These are phyloP conservation scores for Eurytoma adleriae DNA, from an alignment of 2,888 invertebrate genomes.

Conservation along the genomic window DNA sequence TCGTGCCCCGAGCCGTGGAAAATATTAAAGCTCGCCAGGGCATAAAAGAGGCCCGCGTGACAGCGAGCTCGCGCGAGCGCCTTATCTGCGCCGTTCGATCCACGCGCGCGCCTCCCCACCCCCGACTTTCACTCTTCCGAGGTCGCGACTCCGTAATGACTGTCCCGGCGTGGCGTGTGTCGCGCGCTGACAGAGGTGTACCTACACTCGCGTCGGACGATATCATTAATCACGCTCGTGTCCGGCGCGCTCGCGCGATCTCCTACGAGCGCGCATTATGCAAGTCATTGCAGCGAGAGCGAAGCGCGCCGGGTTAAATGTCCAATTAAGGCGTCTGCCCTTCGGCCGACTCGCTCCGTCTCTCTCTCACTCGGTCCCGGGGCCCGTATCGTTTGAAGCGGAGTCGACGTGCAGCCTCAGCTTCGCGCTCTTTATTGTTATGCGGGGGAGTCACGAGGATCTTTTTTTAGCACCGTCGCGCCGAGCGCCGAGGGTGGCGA, in stretches of 20 bases:
- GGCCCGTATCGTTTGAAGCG: neutral
- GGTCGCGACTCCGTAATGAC: constrained; percentile 36
- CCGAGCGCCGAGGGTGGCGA: neutral
- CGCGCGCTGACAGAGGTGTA: constrained; percentile 40
- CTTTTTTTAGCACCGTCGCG: no score
- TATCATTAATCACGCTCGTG: constrained; percentile 47
- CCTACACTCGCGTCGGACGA: constrained; percentile 15
- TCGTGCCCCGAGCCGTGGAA: constrained; percentile 56
- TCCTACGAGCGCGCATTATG: constrained; percentile 26
- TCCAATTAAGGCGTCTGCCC: constrained; percentile 55
- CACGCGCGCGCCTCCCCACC: neutral
- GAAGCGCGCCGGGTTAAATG: constrained; percentile 44
- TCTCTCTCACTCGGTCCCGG: constrained; percentile 2
- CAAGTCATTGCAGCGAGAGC: constrained; percentile 42
- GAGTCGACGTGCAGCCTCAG: neutral
- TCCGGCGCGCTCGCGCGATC: constrained; percentile 2
- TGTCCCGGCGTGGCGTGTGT: constrained; percentile 2
- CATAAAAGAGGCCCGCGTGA: neutral
- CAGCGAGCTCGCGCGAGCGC: neutral
- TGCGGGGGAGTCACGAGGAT: neutral
- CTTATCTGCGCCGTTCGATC: constrained; percentile 25
- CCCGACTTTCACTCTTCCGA: constrained; percentile 36
- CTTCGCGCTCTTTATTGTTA: neutral
- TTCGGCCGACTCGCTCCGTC: neutral
- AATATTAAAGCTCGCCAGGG: constrained; percentile 54